phyloP scores from a whole-genome alignment of 35 echinoderm and acorn worm species.

The Lytechinus variegatus region DNA sequence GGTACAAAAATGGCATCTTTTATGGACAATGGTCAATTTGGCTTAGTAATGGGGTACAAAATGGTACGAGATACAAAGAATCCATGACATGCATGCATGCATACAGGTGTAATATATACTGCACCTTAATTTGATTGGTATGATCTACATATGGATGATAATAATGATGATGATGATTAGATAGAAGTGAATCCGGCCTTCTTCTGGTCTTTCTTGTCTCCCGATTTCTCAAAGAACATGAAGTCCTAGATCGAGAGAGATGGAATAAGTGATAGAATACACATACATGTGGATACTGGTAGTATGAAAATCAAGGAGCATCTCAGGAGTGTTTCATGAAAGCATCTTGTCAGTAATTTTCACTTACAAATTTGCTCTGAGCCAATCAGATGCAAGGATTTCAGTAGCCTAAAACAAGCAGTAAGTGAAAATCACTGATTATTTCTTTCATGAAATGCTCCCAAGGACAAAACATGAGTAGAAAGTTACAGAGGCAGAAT shows the following conservation, averaged over 20 bases:
- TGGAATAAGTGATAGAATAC: neutral
- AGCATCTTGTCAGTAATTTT: too few relatives aligned
- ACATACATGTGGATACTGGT: too few relatives aligned
- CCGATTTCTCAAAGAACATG: slow-evolving; percentile 99
- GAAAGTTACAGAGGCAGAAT: too few relatives aligned
- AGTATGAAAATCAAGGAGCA: too few relatives aligned
- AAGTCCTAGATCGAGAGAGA: slow-evolving; percentile 77
- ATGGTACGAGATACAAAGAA: neutral
- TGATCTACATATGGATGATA: neutral
- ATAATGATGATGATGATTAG: neutral
- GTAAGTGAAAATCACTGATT: too few relatives aligned
- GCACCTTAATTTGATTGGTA: neutral
- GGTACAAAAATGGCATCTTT: neutral
- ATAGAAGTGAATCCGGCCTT: slow-evolving; percentile 73
- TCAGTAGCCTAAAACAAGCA: too few relatives aligned
- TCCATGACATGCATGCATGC: neutral
- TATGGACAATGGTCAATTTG: neutral
- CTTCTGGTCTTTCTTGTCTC: slow-evolving; percentile 91
- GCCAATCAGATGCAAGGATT: too few relatives aligned
- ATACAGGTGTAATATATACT: neutral
- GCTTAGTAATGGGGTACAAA: neutral
- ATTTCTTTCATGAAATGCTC: too few relatives aligned
- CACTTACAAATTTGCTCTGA: too few relatives aligned
- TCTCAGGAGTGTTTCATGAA: too few relatives aligned
- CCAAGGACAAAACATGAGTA: too few relatives aligned